Evolutionary conservation across 2,888 invertebrate species (phyloP), one percentile per base, ranked within the genome.

Genomic region (Physocephala rufipes): DNA sequence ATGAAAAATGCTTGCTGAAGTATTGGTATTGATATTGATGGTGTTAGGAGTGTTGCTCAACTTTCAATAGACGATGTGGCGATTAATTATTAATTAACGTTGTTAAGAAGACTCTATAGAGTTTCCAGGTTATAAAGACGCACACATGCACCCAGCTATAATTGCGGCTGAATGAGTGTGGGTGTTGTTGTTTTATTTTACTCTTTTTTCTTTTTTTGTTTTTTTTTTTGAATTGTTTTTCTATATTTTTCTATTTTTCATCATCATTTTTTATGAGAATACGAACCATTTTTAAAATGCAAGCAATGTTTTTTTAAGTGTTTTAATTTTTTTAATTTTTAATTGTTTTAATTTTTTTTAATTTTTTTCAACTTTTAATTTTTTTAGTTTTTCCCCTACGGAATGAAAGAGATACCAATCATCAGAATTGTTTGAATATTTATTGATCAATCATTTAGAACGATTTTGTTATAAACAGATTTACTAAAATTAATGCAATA

Each of bases 391-490:
- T n/a, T n/a, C 5, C 9, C 9, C 9, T 66, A 53, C 58, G 19
- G n/a, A 36, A 55, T 58, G 15, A 65, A 28, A 67, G 26, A 67
- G 58, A 67, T 58, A 26, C 45, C 36, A 36, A 36, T 36, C 45
- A 26, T 45, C 58, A 43, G n/a, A 67, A 21, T 45, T 47, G 45
- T 4, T 36, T 21, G 16, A 65, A 36, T 45, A n/a, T 55, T 58
- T 58, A 58, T 67, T 67, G 45, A 64, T 49, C 58, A 58, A 24
- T 64, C 47, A 19, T 47, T 64, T n/a, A n/a, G n/a, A n/a, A 49
- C 47, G 28, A 67, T 65, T n/a, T 64, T 66, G 66, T 66, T 66
- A 66, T 66, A 66, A 66, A 66, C 66, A 66, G 51, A 66, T 28
- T 67, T 67, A 43, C 67, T 58, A 67, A 53, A 66, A 64, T 59